Evolutionary conservation across 2,113 vertebrate species (phyloP).

Genomic region (Todiramphus saurophagus): DNA sequence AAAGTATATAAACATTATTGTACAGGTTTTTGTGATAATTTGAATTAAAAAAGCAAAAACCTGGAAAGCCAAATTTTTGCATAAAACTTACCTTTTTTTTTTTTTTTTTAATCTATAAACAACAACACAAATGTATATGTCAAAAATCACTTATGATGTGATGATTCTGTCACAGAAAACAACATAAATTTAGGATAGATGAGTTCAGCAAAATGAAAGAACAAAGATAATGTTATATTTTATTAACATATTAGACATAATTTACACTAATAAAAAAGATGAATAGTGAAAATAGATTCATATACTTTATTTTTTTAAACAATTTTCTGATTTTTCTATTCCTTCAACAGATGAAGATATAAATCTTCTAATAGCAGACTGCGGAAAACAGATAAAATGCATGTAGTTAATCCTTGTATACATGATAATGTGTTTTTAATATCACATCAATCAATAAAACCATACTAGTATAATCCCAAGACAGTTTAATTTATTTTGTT

Average conservation of each 20-base stretch:
- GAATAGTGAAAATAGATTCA: background rate
- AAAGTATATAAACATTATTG: too few species aligned
- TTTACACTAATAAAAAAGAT: background rate
- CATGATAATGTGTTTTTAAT: background rate
- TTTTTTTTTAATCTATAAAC: conserved; percentile 7
- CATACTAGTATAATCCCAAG: background rate
- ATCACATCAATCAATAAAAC: background rate
- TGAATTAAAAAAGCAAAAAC: background rate
- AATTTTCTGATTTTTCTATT: background rate
- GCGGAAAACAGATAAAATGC: background rate
- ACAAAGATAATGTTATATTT: background rate
- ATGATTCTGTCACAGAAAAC: background rate
- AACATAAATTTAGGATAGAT: background rate
- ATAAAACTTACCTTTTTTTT: background rate
- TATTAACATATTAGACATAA: background rate
- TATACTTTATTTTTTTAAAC: background rate
- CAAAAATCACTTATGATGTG: conserved; percentile 17
- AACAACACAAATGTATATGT: background rate
- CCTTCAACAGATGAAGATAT: background rate
- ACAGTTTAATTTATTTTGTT: background rate
- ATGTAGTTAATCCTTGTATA: background rate
- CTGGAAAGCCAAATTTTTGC: background rate
- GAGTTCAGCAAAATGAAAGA: conserved; percentile 13
- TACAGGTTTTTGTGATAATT: too few species aligned
- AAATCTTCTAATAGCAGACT: background rate